Base-by-base conservation (phyloP, 1,140 invertebrate species). In the Aphelinus certus region DNA sequence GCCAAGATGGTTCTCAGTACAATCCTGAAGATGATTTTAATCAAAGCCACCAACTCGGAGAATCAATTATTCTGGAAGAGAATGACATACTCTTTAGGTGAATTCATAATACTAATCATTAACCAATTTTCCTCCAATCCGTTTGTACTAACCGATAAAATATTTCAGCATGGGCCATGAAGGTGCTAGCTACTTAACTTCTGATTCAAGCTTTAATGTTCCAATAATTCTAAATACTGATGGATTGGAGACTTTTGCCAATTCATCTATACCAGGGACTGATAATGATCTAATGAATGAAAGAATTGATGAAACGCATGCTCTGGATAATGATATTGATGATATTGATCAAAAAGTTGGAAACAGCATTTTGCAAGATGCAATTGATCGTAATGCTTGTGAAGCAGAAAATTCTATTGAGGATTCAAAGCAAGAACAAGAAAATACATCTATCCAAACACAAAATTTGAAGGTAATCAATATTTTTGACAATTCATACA, bases 41-140 rank as follows among this genome's bases (percentile, higher is more conserved):
- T 76, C 81, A 84, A 77, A 80, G 72, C 67, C 81, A 86, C 77
- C 82, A 84, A 66, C 81, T 87, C 55, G 81, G 77, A 10, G 84
- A 82, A 75, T 77, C 85, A 65, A 88, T 88, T 80, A 87, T 87
- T 77, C 82, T 87, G n/a, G 85, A 84, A 79, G 87, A 86, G 74
- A 84, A 81, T 62, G 85, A 88, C 71, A 86, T 87, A 79, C 75
- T 87, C 63, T 87, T 88, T 72, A 86, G 85, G 86, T 86, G 80
- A 78, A 43, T 53, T 53, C 26, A 26, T 26, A 26, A 26, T 26
- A 26, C 26, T 26, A 26, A 26, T 26, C 26, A 26, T 26, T 26
- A 26, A 26, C 26, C 26, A 26, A 26, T 26, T 26, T 26, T 26
- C 26, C 26, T 26, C 26, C 26, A 26, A 26, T 26, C 26, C 0